Base-by-base conservation (phyloP, 2,888 invertebrate genomes). In the Limnephilus marmoratus region DNA sequence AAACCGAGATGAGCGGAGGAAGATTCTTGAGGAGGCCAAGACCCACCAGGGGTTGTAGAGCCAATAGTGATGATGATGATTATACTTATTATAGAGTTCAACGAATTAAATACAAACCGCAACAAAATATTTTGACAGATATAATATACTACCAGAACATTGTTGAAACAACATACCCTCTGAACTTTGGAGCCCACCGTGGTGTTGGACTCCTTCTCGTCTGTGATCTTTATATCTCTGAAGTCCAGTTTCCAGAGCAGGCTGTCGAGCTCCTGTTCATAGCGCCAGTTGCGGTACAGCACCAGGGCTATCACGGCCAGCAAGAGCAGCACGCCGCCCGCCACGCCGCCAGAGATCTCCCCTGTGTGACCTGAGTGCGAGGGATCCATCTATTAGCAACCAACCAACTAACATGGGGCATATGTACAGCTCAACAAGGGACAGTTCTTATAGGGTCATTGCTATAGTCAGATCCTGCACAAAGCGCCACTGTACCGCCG, bases 191-290 rank as follows among this genome's bases (percentile, higher is more conserved):
- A 95, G 81, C 95, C 95, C 37, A 94, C 94, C 18, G 94, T 93
- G 81, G 87, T 90, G 49, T 94, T 94, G 95, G 95, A 93, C 95
- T 95, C 93, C 94, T 95, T 95, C 94, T 96, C 96, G 94, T 97
- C 97, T 94, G 97, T 97, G 94, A 98, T 96, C 94, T 98, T 97
- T 88, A 99, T 97, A 94, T 99, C 99, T 93, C 98, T 97, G 95
- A 97, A 99, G 95, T 99, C 99, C 92, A 99, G 98, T 96, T 99
- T 99, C 99, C 99, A 99, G 81, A 99, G 96, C 81, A 99, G 96
- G 91, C 98, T 98, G 95, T 99, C 99, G 94, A 99, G 96, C 94
- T 99, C 99, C 94, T 99, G 99, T 95, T 99, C 99, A 95, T 99
- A 99, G 81, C 97, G 97, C 99, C 99, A 99, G 95, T 99, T 99